These are phyloP conservation scores for Siphlonurus alternatus DNA, from an alignment of 2,888 invertebrate genomes.

Conservation along the genomic window DNA sequence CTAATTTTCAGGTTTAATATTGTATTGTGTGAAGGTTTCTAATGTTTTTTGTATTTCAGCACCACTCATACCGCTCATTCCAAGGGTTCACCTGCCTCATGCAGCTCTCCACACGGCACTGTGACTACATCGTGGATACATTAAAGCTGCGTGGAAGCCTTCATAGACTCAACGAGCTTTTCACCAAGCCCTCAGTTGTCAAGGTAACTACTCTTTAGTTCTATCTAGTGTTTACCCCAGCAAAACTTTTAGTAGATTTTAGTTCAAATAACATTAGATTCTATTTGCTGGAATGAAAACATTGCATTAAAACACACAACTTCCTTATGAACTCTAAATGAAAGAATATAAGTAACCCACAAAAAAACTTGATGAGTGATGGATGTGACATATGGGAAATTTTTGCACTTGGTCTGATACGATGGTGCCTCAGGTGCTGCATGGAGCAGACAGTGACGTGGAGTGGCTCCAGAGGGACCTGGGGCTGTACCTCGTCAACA, in stretches of 20 bases:
- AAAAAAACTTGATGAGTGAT: no score
- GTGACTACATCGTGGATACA: slow-evolving; percentile 83
- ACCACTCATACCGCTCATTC: slow-evolving; percentile 82
- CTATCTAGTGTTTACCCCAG: no score
- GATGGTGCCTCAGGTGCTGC: slow-evolving; percentile 77
- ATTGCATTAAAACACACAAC: no score
- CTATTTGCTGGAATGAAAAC: no score
- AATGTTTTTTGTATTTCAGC: slow-evolving; percentile 29
- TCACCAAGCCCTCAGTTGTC: slow-evolving; percentile 73
- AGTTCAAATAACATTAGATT: no score
- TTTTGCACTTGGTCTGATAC: no score
- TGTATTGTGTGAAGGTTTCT: no score
- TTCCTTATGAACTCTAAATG: no score
- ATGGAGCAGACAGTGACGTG: slow-evolving; percentile 78
- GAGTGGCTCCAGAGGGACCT: slow-evolving; percentile 93
- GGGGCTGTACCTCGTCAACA: slow-evolving; percentile 83
- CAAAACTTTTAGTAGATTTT: no score
- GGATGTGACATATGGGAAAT: no score
- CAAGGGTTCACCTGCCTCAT: slow-evolving; percentile 91
- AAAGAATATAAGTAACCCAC: no score
- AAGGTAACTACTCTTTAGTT: slow-evolving; percentile 50
- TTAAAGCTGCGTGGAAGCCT: slow-evolving; percentile 67
- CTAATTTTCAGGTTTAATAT: no score
- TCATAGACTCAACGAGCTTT: slow-evolving; percentile 66
- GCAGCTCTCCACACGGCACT: slow-evolving; percentile 69